A percentile compares a stretch with the other conserved stretches of the same genome.
Evolutionary conservation across 2,888 invertebrate genomes (phyloP).

Genomic region (Strigamia transsilvanica): DNA sequence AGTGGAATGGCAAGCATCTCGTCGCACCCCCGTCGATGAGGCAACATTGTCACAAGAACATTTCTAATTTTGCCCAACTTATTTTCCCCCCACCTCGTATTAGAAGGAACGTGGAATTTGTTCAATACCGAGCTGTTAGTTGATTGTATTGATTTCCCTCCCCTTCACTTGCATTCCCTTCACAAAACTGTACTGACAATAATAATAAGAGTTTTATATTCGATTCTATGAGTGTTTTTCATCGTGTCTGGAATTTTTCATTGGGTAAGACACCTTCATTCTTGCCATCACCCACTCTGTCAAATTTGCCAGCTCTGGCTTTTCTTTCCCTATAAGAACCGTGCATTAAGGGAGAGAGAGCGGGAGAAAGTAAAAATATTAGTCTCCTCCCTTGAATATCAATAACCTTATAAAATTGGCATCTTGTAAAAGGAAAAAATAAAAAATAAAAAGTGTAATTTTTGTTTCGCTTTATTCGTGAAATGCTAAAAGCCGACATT

Average conservation of each 20-base stretch:
- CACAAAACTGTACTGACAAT: conserved; percentile 12
- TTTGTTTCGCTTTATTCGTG: neutral
- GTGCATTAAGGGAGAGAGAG: neutral
- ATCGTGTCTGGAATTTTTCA: conserved; percentile 35
- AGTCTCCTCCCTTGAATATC: conserved; percentile 20
- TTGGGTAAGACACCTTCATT: conserved; percentile 26
- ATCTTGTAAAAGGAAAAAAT: neutral
- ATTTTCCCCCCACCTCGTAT: neutral
- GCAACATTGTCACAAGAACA: conserved; percentile 35
- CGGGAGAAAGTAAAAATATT: neutral
- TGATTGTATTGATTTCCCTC: conserved; percentile 15
- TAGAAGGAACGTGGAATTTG: conserved; percentile 10
- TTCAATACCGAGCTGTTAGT: conserved; percentile 31
- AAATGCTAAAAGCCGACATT: conserved; percentile 18
- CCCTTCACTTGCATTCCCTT: neutral
- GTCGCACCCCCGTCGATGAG: conserved; percentile 9
- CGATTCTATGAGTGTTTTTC: conserved; percentile 32
- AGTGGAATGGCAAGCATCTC: conserved; percentile 7
- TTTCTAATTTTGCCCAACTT: conserved; percentile 1
- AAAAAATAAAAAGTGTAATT: neutral
- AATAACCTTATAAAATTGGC: conserved; percentile 1
- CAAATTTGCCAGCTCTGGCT: conserved; percentile 35
- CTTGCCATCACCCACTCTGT: conserved; percentile 35
- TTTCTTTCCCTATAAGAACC: conserved; percentile 23
- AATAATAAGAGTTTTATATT: conserved; percentile 38